Percentiles rank a stretch among this genome's conserved stretches.
phyloP scores from a whole-genome alignment of 2,113 vertebrate species.

The Proterorhinus semilunaris region DNA sequence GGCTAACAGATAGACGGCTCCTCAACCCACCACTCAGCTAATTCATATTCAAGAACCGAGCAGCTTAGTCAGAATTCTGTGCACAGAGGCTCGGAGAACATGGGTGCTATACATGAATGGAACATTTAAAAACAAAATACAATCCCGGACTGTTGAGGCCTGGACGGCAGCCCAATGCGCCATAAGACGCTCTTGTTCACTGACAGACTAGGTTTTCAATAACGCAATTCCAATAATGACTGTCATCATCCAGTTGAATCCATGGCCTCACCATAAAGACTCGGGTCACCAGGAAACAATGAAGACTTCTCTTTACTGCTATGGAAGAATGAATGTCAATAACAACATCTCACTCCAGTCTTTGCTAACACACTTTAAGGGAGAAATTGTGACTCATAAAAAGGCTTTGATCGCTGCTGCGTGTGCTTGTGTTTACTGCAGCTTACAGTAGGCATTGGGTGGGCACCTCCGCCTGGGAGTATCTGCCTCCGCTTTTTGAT shows the following conservation, averaged over 20 bases:
- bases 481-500: conserved; percentile 28
- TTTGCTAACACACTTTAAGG: conserved; percentile 4
- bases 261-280: conserved; percentile 58
- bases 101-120: conserved; percentile 75
- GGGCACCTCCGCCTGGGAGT: conserved; percentile 7
- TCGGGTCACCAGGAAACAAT: conserved; percentile 41
- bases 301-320: conserved; percentile 20
- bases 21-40: conserved; percentile 52
- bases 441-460: conserved; percentile 15
- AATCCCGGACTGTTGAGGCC: conserved; percentile 71
- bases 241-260: conserved; percentile 51
- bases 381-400: neutral
- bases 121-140: conserved; percentile 78
- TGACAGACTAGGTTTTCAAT: conserved; percentile 67
- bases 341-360: conserved; percentile 12
- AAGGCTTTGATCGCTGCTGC: neutral
- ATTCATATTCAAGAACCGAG: conserved; percentile 72
- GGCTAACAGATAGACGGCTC: conserved; percentile 34
- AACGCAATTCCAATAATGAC: conserved; percentile 72
- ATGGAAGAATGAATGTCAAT: conserved; percentile 8
- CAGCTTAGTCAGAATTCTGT: conserved; percentile 63
- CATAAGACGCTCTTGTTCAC: conserved; percentile 73
- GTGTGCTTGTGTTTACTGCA: neutral
- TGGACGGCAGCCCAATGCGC: conserved; percentile 67
- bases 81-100: conserved; percentile 71